phyloP scores from a whole-genome alignment of 2,113 vertebrate genomes.

The Pachyramphus minor region DNA sequence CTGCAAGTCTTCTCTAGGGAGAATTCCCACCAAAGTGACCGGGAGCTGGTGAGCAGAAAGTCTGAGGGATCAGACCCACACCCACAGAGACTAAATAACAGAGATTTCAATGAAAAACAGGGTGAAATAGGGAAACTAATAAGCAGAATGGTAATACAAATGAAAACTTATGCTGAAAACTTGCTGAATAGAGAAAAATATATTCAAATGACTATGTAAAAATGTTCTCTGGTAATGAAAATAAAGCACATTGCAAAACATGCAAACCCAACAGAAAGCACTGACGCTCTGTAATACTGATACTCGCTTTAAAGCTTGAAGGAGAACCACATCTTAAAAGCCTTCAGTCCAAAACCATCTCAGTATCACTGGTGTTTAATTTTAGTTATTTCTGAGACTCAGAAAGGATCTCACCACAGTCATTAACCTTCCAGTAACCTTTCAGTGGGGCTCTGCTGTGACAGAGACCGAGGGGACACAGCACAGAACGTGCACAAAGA shows the following conservation, averaged over 20 bases:
- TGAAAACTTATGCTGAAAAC: background rate
- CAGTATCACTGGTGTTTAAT: background rate
- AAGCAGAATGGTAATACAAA: background rate
- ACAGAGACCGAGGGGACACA: background rate
- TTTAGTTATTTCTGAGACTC: background rate
- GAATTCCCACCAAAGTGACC: background rate
- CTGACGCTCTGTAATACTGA: background rate
- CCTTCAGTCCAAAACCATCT: background rate
- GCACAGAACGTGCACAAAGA: rapidly evolving
- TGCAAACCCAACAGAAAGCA: background rate
- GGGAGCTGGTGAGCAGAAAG: background rate
- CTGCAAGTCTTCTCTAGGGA: background rate
- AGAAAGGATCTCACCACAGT: background rate
- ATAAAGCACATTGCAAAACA: background rate
- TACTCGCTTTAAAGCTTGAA: background rate
- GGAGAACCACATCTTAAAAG: background rate
- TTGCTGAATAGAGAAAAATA: background rate
- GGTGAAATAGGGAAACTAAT: background rate
- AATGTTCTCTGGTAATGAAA: background rate
- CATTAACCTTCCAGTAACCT: background rate
- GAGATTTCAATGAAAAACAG: background rate
- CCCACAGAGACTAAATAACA: background rate
- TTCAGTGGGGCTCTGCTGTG: background rate
- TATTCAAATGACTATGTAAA: background rate
- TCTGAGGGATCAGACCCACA: background rate